Evolutionary conservation across 2,888 invertebrate genomes (phyloP).

Genomic region (Acrobasis repandana): DNA sequence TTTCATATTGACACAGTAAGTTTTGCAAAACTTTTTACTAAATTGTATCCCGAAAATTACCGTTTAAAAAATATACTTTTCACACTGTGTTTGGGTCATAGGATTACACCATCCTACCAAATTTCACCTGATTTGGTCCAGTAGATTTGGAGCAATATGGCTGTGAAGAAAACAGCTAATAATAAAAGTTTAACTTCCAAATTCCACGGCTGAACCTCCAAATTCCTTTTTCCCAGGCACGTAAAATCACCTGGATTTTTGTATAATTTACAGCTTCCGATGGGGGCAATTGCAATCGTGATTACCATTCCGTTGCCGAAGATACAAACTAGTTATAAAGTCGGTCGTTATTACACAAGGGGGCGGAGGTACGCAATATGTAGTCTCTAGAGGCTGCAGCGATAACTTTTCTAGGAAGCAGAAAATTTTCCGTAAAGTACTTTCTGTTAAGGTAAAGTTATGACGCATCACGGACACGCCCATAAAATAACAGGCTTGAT

Average conservation of each 20-base stretch:
- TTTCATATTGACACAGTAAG: no score
- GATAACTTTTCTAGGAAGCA: slow-evolving; percentile 16
- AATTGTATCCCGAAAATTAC: no score
- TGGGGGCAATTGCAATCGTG: slow-evolving; percentile 55
- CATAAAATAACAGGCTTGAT: slow-evolving; percentile 11
- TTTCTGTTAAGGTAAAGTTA: slow-evolving; percentile 20
- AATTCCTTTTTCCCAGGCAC: neutral
- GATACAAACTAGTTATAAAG: slow-evolving; percentile 41
- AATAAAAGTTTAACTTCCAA: no score
- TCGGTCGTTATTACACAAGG: slow-evolving; percentile 44
- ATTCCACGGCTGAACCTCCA: neutral
- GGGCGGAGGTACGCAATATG: slow-evolving; percentile 30
- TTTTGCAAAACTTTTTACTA: no score
- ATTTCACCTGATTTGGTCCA: no score
- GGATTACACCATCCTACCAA: no score
- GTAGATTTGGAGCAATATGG: no score
- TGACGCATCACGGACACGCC: slow-evolving; percentile 16
- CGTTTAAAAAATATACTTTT: no score
- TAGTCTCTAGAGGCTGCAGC: neutral
- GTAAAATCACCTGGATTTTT: slow-evolving; percentile 47
- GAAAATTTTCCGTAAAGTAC: slow-evolving; percentile 14
- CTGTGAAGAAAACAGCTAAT: no score
- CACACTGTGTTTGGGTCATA: no score
- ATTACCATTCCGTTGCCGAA: slow-evolving; percentile 40
- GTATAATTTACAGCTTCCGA: slow-evolving; percentile 54